Percentiles rank a stretch among this genome's conserved stretches.
These are phyloP conservation scores for pig (Sus scrofa) DNA, from an alignment of 2,113 vertebrate species.

Conservation along the genomic window DNA sequence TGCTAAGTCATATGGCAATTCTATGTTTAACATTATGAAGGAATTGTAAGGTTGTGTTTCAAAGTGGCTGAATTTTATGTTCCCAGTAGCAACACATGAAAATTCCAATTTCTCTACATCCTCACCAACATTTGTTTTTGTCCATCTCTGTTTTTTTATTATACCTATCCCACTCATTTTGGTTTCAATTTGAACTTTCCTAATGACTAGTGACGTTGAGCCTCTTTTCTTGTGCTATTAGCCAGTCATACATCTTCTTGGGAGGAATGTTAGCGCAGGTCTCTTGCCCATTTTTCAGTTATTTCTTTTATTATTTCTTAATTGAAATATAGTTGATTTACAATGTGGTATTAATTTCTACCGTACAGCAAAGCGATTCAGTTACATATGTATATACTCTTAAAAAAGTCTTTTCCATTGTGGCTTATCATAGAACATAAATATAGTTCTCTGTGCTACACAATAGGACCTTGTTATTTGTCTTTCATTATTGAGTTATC, in stretches of 20 bases:
- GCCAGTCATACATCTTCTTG: neutral
- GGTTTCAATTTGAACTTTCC: constrained; percentile 20
- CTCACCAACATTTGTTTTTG: neutral
- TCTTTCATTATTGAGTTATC: constrained; percentile 23
- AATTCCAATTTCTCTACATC: neutral
- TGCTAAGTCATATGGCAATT: neutral
- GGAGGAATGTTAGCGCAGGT: neutral
- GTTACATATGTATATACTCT: too few species aligned
- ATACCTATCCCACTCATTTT: neutral
- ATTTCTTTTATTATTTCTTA: too few species aligned
- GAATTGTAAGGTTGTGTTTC: neutral
- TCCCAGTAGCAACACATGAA: neutral
- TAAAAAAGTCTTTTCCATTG: too few species aligned
- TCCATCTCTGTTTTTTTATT: neutral
- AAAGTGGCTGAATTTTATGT: neutral
- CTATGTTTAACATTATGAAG: constrained; percentile 4
- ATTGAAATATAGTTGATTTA: too few species aligned
- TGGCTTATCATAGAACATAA: too few species aligned
- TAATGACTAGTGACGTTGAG: neutral
- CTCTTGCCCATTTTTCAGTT: neutral
- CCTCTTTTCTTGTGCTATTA: neutral
- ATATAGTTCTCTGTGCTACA: too few species aligned
- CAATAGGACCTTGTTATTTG: neutral
- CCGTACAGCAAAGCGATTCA: too few species aligned
- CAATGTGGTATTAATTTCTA: too few species aligned